Evolutionary conservation across 2,113 vertebrate genomes (phyloP), one percentile per base, ranked within the genome.

Genomic region (Micromys minutus): DNA sequence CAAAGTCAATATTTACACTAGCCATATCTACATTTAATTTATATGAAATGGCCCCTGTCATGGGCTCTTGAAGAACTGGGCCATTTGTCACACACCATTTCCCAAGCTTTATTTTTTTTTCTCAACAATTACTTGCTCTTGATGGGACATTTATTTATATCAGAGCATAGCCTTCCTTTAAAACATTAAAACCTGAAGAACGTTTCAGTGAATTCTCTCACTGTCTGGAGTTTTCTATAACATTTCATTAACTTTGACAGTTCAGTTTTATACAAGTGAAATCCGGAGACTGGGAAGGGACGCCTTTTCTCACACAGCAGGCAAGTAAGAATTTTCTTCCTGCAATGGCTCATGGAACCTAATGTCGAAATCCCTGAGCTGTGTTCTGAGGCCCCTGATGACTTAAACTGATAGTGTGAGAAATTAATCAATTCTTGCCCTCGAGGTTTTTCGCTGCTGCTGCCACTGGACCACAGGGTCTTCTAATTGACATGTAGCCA

Each of bases 381-480:
- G 17, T 84, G 42, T 75, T 83, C 75, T 87, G 90, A 92, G 84
- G 91, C 87, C 92, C 55, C 36, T 45, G 26, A 83, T 92, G 80
- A 80, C 75, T 74, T 97, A 91, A 84, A 91, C 87, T 55, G 77
- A 93, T 93, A 57, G 84, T 90, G 24, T 87, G 84, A 90, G 80
- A 95, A 93, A 95, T 97, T 72, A 94, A 96, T 85, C 91, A 94
- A 5, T 89, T 94, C 93, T 50, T 87, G 80, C 87, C 84, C 96
- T 42, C 36, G 81, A 87, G 65, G 16, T 79, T 95, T 95, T 95
- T 67, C 59, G 50, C 93, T 81, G n/a, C 34, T 69, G 55, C 63
- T 52, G 29, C 63, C 26, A 83, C n/a, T n/a, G n/a, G 93, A 81
- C 52, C 47, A 63, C 42, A 67, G 4, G 31, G 10, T 39, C 34